A percentile compares a stretch with the other conserved stretches of the same genome.
Conservation (phyloP, 2,113 vertebrate species). For the chimpanzee (Pan troglodytes) region NHGRI_mPanTro3-v2.1_pri NC_072413.2:80081001-80081500, state of each 20-base stretch:
- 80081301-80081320: not conserved
- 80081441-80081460: not conserved
- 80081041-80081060: not conserved
- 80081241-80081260: not conserved
- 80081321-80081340: not conserved
- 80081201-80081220: not conserved
- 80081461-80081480: not conserved
- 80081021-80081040: not conserved
- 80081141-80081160: not conserved
- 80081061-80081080: not conserved
- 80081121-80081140: not conserved
- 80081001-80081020: not conserved
- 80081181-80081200: not conserved
- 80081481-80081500: not conserved
- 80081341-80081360: not conserved
- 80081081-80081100: not conserved
- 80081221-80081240: not conserved
- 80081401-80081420: not conserved
- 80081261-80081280: not conserved
- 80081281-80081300: not conserved
- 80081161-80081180: not conserved
- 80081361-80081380: not conserved
- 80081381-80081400: not conserved
- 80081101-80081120: not conserved
- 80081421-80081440: not conserved